Conservation (phyloP, 2,888 invertebrate genomes). For the Ophion slaviceki region DNA sequence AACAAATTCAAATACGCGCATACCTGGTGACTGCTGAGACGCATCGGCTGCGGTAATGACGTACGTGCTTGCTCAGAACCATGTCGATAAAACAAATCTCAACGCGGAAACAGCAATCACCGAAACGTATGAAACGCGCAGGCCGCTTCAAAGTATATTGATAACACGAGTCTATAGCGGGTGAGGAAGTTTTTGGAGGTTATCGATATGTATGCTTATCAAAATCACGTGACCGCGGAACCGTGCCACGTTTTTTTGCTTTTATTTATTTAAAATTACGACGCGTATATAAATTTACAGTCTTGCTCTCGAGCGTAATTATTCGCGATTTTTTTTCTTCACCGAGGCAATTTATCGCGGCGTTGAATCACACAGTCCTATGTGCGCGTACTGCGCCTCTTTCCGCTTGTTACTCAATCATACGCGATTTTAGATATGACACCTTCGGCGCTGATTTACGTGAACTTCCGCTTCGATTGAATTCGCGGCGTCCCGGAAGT, state of each 20-base stretch:
- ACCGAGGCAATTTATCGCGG: conserved; percentile 28
- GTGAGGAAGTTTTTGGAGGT: neutral
- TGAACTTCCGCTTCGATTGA: neutral
- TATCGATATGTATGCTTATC: neutral
- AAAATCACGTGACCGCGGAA: too few relatives aligned
- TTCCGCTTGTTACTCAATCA: conserved; percentile 6
- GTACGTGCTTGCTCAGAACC: conserved; percentile 81
- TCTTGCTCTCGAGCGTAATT: conserved; percentile 1
- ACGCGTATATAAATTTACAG: neutral
- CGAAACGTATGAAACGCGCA: neutral
- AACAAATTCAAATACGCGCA: neutral
- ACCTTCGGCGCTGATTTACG: neutral
- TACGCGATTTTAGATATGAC: neutral
- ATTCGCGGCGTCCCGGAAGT: neutral
- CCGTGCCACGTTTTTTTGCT: neutral
- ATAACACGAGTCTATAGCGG: neutral
- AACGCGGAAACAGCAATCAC: neutral
- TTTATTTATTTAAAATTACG: neutral
- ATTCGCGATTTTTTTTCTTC: neutral
- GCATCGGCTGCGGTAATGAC: conserved; percentile 77
- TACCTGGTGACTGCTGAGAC: conserved; percentile 76
- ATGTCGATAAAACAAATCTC: conserved; percentile 66
- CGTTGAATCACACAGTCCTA: conserved; percentile 8
- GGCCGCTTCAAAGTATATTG: neutral
- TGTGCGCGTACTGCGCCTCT: neutral